phyloP scores from a whole-genome alignment of 30 jellyfish, hydroid and myxozoan genomes.

The Nemopilema nomurai region DNA sequence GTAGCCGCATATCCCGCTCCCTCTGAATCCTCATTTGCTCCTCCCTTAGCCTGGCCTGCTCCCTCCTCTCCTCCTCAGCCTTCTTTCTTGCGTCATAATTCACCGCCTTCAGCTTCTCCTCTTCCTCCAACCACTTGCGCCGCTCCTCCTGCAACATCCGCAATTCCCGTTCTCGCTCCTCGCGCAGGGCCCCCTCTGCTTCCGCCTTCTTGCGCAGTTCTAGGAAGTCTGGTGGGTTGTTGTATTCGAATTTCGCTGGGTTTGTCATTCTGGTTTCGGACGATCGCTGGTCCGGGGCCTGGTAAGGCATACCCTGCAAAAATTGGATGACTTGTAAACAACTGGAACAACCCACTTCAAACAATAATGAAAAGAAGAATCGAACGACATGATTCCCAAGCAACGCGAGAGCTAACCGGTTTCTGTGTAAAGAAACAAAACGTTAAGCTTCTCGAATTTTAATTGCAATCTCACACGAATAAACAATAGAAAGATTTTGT shows the following conservation, averaged over 20 bases:
- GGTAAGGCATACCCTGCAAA: constrained; percentile 66
- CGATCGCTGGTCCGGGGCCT: constrained; percentile 38
- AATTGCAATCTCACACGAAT: no score
- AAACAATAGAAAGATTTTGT: no score
- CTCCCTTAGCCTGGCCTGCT: constrained; percentile 10
- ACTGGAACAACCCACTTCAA: no score
- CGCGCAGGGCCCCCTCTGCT: constrained; percentile 65
- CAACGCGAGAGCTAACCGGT: no score
- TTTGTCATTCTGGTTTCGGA: constrained; percentile 25
- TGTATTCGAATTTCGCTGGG: constrained; percentile 68
- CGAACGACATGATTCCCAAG: no score
- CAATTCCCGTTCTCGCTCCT: constrained; percentile 81
- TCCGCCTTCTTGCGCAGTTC: constrained; percentile 81
- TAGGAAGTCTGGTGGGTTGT: constrained; percentile 86
- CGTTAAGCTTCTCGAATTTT: no score
- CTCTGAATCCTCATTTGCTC: constrained; percentile 21
- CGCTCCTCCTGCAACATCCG: constrained; percentile 68
- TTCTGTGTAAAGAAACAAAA: no score
- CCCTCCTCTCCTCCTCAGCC: constrained; percentile 52
- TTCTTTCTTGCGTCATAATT: constrained; percentile 23
- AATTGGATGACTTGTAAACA: no score
- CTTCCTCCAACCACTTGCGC: constrained; percentile 50
- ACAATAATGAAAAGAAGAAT: no score
- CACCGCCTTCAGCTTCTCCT: constrained; percentile 37
- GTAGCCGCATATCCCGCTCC: constrained; percentile 19